Base-by-base conservation (phyloP, 2,797 vertebrate species). In the Anas capensis region DNA sequence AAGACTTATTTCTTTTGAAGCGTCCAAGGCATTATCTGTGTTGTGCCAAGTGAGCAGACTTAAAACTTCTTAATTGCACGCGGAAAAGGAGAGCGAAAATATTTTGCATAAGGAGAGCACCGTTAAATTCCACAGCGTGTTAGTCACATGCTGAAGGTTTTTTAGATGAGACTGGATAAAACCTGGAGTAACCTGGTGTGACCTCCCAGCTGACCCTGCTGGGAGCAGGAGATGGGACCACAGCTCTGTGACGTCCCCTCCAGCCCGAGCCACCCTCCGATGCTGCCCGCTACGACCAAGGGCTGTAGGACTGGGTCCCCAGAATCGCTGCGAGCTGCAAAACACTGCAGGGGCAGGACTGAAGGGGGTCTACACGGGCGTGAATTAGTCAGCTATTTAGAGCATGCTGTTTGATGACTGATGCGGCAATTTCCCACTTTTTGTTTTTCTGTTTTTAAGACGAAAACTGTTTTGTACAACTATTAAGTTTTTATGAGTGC, bases 341-440 rank as follows among this genome's bases (percentile, higher is more conserved):
- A 92, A 69, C 7, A 16, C 16, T 0, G 1, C 0, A 0, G 49
- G 24, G 85, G n/a, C 33, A 88, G 61, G 93, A 57, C 0, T 7
- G 33, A 44, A 16, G 33, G 31, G 34, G 8, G 48, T n/a, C 68
- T 61, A 72, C 18, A 1, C 0, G 1, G 73, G 5, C 0, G 0
- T 38, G 27, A 82, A 56, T 10, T 8, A 21, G 57, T 69, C 38
- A 33, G 51, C 64, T 70, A 51, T 66, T 91, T 21, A 66, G 29
- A 84, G 62, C 5, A 49, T 0, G 27, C 49, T 73, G 76, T 31
- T 83, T 16, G 81, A 80, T 29, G 44, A 34, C 13, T 44, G 26
- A 54, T 14, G 38, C 16, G 61, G 62, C 44, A 23, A 57, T n/a
- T 20, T n/a, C n/a, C 11, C 46, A 7, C 20, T 26, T 34, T 38